These are phyloP conservation scores for Tridacna crocea DNA, from an alignment of 2,888 invertebrate species.

Conservation along the genomic window DNA sequence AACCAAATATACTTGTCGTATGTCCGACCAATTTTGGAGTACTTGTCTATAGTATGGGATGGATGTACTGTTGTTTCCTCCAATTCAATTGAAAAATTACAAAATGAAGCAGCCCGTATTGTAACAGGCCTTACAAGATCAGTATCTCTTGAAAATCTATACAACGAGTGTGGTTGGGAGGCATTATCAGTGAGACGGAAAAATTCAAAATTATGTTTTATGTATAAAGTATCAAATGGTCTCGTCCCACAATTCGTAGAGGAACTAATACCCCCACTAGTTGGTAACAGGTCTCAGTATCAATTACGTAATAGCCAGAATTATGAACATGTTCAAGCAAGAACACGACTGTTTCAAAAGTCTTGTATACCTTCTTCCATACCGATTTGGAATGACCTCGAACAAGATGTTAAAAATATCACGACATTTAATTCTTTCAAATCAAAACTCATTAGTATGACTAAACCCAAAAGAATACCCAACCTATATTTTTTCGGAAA, in stretches of 20 bases:
- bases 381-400: not conserved
- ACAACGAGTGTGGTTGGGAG: constrained; percentile 23
- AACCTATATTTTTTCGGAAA: no score
- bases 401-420: not conserved
- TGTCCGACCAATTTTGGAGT: constrained; percentile 8
- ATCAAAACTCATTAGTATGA: no score
- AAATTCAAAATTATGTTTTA: constrained; percentile 11
- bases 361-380: not conserved
- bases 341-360: not conserved
- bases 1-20: constrained; percentile 24
- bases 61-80: not conserved
- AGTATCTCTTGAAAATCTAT: constrained; percentile 13
- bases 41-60: constrained; percentile 19
- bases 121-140: constrained; percentile 35
- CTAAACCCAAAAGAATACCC: no score
- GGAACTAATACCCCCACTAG: not conserved
- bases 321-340: not conserved
- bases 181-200: constrained; percentile 12
- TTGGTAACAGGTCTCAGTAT: not conserved
- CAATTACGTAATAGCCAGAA: not conserved
- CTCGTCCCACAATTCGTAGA: not conserved
- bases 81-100: constrained; percentile 28
- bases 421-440: not conserved
- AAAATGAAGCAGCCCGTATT: constrained; percentile 32
- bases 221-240: not conserved